These are phyloP conservation scores for Antechinus stuartii DNA, from an alignment of 2,113 vertebrate species.

Conservation along the genomic window DNA sequence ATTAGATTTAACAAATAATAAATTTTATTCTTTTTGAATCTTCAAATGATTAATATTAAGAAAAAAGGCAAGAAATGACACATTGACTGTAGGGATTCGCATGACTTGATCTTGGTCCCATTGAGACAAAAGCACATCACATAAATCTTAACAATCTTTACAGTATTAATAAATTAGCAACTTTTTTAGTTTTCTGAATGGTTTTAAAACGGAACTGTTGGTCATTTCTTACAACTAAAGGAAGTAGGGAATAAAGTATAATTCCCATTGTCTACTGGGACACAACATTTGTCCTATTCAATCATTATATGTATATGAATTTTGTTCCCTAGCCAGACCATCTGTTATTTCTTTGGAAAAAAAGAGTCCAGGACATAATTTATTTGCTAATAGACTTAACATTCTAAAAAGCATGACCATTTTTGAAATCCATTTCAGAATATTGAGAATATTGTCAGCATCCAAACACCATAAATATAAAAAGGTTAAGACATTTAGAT, in stretches of 20 bases:
- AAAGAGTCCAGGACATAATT: not conserved
- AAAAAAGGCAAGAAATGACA: not conserved
- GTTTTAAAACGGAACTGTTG: not conserved
- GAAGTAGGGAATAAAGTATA: not conserved
- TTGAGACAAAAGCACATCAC: not conserved
- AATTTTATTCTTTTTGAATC: not conserved
- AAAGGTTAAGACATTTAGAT: not conserved
- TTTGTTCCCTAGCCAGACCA: not conserved
- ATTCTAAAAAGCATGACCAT: constrained; percentile 2
- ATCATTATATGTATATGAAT: not conserved
- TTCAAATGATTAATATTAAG: not conserved
- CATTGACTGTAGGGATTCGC: not conserved
- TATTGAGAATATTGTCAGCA: not conserved
- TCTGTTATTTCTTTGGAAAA: not conserved
- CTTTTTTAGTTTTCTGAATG: not conserved
- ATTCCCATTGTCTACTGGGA: not conserved
- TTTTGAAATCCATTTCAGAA: not conserved
- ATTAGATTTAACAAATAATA: not conserved
- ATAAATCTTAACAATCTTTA: not conserved
- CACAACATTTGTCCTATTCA: not conserved
- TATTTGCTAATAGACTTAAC: not conserved
- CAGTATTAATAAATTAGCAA: not conserved
- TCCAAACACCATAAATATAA: not conserved
- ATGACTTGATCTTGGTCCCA: not conserved
- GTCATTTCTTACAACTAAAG: not conserved